Conservation (phyloP, 2,797 vertebrate genomes). For the Pangasius krempfi region DNA sequence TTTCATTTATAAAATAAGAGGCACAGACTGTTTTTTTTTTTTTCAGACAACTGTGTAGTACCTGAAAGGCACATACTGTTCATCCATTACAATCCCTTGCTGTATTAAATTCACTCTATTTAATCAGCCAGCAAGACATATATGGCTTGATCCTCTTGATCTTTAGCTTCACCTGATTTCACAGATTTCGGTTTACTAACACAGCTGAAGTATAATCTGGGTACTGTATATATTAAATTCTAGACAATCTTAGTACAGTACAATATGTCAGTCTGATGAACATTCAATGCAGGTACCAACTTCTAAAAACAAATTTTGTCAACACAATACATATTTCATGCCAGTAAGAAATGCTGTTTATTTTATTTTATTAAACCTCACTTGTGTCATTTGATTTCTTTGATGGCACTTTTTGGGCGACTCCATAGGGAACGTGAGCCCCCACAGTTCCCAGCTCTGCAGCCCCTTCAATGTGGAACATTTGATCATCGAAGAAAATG, state of each 20-base stretch:
- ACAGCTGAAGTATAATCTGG: not conserved
- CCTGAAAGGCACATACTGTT: not conserved
- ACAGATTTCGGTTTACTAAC: constrained; percentile 11
- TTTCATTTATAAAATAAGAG: constrained; percentile 12
- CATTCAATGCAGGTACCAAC: not conserved
- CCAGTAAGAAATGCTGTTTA: not conserved
- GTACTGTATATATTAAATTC: not conserved
- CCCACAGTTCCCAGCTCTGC: constrained; percentile 88
- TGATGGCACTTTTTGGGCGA: constrained; percentile 72
- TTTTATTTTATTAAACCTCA: constrained; percentile 47
- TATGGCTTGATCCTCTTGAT: constrained; percentile 18
- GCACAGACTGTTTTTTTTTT: constrained; percentile 26
- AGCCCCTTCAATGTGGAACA: constrained; percentile 92
- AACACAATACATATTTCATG: constrained; percentile 16
- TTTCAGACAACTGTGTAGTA: not conserved
- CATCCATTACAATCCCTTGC: not conserved
- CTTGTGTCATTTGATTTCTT: constrained; percentile 51
- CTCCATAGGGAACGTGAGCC: constrained; percentile 86
- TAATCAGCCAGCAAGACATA: not conserved
- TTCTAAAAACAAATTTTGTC: not conserved
- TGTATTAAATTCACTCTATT: constrained; percentile 9
- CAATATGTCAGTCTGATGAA: not conserved
- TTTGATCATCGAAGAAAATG: constrained; percentile 96
- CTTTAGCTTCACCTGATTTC: constrained; percentile 13
- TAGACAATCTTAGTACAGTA: constrained; percentile 1